These are phyloP conservation scores for Labroides dimidiatus DNA, from an alignment of 2,797 vertebrate genomes.

Conservation along the genomic window DNA sequence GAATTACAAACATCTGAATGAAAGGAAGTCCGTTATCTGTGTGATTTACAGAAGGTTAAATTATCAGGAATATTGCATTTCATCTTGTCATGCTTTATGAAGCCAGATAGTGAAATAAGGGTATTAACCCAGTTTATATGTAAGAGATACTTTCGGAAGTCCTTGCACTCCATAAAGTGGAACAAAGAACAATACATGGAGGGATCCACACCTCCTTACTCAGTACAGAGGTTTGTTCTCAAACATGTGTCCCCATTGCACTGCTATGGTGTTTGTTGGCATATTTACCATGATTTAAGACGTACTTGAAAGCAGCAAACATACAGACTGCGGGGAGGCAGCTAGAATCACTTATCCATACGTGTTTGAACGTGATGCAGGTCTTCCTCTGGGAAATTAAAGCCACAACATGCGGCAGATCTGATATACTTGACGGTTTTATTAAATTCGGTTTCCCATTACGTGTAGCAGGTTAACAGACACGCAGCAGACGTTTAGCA, in stretches of 20 bases:
- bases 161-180: background rate
- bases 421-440: background rate
- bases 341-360: background rate
- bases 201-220: background rate
- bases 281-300: background rate
- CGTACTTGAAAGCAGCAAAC: conserved; percentile 2
- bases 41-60: background rate
- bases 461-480: background rate
- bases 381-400: background rate
- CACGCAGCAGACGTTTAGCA: conserved; percentile 1
- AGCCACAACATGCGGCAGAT: conserved; percentile 8
- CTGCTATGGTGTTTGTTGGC: background rate
- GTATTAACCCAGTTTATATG: background rate
- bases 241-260: too few species aligned
- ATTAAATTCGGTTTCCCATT: background rate
- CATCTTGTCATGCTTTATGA: background rate
- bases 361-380: background rate
- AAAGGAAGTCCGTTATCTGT: too few species aligned
- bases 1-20: too few species aligned
- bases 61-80: background rate
- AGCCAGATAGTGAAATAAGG: background rate
- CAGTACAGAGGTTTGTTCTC: too few species aligned
- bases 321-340: background rate
- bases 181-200: background rate
- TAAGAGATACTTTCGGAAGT: background rate